These are phyloP conservation scores for Cephus spinipes DNA, from an alignment of 2,888 invertebrate species.

Conservation along the genomic window DNA sequence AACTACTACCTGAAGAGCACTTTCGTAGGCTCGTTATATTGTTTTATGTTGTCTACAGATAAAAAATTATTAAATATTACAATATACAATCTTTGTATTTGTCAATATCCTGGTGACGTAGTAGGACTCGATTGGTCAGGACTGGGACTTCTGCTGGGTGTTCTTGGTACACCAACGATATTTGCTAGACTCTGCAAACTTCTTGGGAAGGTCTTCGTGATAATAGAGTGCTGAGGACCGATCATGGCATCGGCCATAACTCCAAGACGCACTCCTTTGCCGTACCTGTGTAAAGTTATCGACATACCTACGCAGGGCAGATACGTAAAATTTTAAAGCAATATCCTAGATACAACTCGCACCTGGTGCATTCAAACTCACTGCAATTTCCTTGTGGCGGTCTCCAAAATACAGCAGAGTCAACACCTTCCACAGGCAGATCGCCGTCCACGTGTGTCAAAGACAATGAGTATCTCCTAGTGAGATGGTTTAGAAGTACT, in stretches of 20 bases:
- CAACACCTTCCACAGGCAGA: slow-evolving; percentile 76
- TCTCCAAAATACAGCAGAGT: slow-evolving; percentile 77
- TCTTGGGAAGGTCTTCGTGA: slow-evolving; percentile 54
- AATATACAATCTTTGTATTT: background rate
- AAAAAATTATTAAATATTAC: slow-evolving; percentile 4
- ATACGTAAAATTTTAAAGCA: background rate
- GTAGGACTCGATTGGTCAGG: slow-evolving; percentile 47
- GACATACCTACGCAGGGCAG: slow-evolving; percentile 73
- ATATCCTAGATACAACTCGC: background rate
- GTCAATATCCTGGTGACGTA: slow-evolving; percentile 51
- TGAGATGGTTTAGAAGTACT: slow-evolving; percentile 74
- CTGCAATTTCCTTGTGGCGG: slow-evolving; percentile 83
- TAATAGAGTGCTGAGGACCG: slow-evolving; percentile 72
- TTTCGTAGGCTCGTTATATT: background rate
- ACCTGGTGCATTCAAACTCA: slow-evolving; percentile 63
- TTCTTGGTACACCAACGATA: slow-evolving; percentile 52
- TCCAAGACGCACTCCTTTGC: slow-evolving; percentile 73
- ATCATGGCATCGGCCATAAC: slow-evolving; percentile 80
- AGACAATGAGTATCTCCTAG: slow-evolving; percentile 76
- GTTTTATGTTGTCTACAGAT: background rate
- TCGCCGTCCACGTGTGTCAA: slow-evolving; percentile 72
- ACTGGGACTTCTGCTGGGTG: slow-evolving; percentile 46
- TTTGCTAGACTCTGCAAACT: slow-evolving; percentile 53
- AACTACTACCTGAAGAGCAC: background rate
- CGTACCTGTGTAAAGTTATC: slow-evolving; percentile 78